Evolutionary conservation across 2,797 vertebrate genomes (phyloP).

Genomic region (Eulemur albifrons): DNA sequence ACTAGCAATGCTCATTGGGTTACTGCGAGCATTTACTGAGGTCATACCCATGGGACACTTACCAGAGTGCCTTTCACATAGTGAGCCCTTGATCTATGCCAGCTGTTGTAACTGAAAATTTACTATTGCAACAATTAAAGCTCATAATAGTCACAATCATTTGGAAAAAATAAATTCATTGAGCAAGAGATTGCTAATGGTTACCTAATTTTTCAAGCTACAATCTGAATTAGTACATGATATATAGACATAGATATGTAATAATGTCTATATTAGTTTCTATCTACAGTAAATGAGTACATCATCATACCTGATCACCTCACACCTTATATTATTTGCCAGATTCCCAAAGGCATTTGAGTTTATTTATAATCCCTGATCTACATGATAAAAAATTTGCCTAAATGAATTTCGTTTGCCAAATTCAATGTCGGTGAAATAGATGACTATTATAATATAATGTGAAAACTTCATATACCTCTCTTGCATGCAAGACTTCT

Average conservation of each 20-base stretch:
- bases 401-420: background rate
- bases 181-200: background rate
- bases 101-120: background rate
- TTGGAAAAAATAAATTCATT: background rate
- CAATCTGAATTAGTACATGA: background rate
- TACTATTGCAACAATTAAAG: background rate
- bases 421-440: background rate
- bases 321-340: background rate
- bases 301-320: background rate
- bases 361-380: background rate
- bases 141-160: background rate
- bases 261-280: background rate
- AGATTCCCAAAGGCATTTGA: background rate
- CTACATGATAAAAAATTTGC: background rate
- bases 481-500: background rate
- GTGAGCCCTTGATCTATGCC: background rate
- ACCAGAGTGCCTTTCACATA: background rate
- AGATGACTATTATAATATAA: background rate
- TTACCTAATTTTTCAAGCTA: conserved; percentile 19
- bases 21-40: background rate
- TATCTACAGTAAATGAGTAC: background rate
- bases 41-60: background rate
- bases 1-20: background rate
- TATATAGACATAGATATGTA: background rate
- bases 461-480: background rate